Evolutionary conservation across 2,113 vertebrate genomes (phyloP).

Genomic region (sheep (Ovis aries)): ARS-UI_Ramb_v3.0 NC_056061.1:25447501-25448000

Average conservation of each 20-base stretch:
- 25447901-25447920: not conserved
- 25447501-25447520: not conserved
- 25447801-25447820: not conserved
- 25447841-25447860: not conserved
- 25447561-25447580: not conserved
- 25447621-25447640: not conserved
- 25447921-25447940: not conserved
- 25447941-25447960: not conserved
- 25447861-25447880: not conserved
- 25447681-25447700: not conserved
- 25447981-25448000: not conserved
- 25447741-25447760: not conserved
- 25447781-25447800: not conserved
- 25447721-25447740: not conserved
- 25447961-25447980: not conserved
- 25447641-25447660: not conserved
- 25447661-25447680: not conserved
- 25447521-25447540: not conserved
- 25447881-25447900: not conserved
- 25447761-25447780: not conserved
- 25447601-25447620: not conserved
- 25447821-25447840: not conserved
- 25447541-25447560: slow-evolving; percentile 33
- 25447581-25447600: not conserved
- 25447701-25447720: not conserved